Percentiles rank a stretch among this genome's conserved stretches.
phyloP scores from a whole-genome alignment of 1,140 invertebrate genomes.

The Zaprionus tsacasi region DNA sequence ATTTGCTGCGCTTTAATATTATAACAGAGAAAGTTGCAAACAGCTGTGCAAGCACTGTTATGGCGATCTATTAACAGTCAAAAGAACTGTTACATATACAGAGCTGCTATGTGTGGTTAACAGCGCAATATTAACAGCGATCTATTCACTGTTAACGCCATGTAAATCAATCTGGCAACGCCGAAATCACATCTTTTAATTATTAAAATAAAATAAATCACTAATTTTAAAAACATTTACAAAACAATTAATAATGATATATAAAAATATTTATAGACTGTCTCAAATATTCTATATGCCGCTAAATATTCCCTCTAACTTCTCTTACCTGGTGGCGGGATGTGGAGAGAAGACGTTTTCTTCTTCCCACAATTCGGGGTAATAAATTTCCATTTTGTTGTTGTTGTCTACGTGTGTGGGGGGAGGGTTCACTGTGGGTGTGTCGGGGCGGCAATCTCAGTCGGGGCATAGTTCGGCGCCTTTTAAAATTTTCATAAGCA shows the following conservation, averaged over 20 bases:
- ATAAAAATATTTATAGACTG: no score
- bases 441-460: slow-evolving; percentile 60
- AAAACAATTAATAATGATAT: no score
- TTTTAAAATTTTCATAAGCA: slow-evolving; percentile 80
- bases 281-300: neutral
- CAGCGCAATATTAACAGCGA: no score
- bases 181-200: neutral
- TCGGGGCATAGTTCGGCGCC: slow-evolving; percentile 69
- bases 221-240: no score
- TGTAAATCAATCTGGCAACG: neutral
- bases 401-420: slow-evolving; percentile 17
- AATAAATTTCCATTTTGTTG: slow-evolving; percentile 77
- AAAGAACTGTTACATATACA: no score
- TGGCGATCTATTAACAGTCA: neutral
- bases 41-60: neutral
- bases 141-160: no score
- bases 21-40: neutral
- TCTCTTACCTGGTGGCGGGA: slow-evolving; percentile 11
- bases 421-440: neutral
- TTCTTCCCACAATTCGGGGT: slow-evolving; percentile 47
- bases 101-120: no score
- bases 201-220: neutral
- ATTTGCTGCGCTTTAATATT: neutral
- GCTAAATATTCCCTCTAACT: slow-evolving; percentile 2
- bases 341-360: slow-evolving; percentile 1